Percentiles rank a stretch among this genome's conserved stretches.
These are phyloP conservation scores for Corythaeola cristata DNA, from an alignment of 2,113 vertebrate genomes.

Conservation along the genomic window DNA sequence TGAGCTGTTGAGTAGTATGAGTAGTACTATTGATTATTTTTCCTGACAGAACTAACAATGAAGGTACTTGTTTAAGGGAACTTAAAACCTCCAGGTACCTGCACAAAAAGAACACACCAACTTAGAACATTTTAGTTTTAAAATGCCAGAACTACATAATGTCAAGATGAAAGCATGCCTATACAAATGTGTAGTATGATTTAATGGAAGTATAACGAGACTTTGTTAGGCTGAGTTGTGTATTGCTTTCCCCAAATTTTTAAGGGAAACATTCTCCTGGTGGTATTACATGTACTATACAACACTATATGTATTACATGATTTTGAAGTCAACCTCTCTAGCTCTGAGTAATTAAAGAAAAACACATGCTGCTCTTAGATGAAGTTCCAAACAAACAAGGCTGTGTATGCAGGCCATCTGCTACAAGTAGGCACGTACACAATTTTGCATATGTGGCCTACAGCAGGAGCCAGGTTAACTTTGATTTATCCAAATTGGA, in stretches of 20 bases:
- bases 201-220: not conserved
- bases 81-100: not conserved
- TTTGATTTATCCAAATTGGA: not conserved
- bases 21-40: not conserved
- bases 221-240: not conserved
- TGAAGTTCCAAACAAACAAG: conserved; percentile 54
- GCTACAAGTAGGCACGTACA: conserved; percentile 6
- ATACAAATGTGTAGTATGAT: not conserved
- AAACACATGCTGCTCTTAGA: conserved; percentile 63
- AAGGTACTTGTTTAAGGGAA: not conserved
- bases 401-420: conserved; percentile 43
- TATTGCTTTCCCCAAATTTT: not conserved
- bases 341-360: conserved; percentile 58
- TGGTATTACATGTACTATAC: not conserved
- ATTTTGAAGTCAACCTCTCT: conserved; percentile 46
- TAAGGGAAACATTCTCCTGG: not conserved
- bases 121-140: not conserved
- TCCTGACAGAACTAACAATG: not conserved
- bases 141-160: not conserved
- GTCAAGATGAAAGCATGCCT: not conserved
- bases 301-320: not conserved
- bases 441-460: not conserved
- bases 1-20: not conserved
- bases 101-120: not conserved
- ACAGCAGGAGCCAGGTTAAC: not conserved